Evolutionary conservation across 2,888 invertebrate species (phyloP), one percentile per base, ranked within the genome.

Genomic region (Drosophila mimetica): DNA sequence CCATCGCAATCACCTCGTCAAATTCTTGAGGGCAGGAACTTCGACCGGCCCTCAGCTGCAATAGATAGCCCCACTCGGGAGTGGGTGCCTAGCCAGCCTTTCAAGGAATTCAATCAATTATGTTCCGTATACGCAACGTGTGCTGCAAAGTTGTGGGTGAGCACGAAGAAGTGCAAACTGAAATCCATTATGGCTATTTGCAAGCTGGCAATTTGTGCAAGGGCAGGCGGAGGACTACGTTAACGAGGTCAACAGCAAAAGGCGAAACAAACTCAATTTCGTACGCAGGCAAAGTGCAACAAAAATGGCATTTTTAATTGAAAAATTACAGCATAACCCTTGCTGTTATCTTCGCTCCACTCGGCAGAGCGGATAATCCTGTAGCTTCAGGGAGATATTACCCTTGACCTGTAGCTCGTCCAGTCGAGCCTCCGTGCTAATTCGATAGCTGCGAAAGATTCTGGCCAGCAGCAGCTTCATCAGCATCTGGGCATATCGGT

Each of bases 391-490:
- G 7, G 90, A 90, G 58, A 90, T 90, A n/a, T 83, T 90, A 0
- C 91, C 90, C 70, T 90, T 90, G 18, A 90, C 74, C 20, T 59
- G 51, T 28, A 90, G 71, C 52, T 90, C 79, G 4, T 86, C 69
- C 18, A 91, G 42, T 32, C 75, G 72, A 0, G 83, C 82, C 2
- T 83, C 72, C 4, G 90, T 89, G 37, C 59, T 75, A 9, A 90
- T 77, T 41, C 87, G 82, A 71, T 86, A 90, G 28, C 81, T 77
- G 1, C 84, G 88, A 70, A 91, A 91, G 71, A 91, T 85, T 66
- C 89, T 89, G 16, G 89, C 90, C 53, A 91, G 44, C 47, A 90
- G 65, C 58, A 89, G 63, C 53, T 90, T 90, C 89, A 90, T 89
- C 14, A 91, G 70, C 67, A 90, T 75, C 59, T 86, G 66, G 0